Evolutionary conservation across 2,113 vertebrate species (phyloP).

Genomic region (Alethe castanea): DNA sequence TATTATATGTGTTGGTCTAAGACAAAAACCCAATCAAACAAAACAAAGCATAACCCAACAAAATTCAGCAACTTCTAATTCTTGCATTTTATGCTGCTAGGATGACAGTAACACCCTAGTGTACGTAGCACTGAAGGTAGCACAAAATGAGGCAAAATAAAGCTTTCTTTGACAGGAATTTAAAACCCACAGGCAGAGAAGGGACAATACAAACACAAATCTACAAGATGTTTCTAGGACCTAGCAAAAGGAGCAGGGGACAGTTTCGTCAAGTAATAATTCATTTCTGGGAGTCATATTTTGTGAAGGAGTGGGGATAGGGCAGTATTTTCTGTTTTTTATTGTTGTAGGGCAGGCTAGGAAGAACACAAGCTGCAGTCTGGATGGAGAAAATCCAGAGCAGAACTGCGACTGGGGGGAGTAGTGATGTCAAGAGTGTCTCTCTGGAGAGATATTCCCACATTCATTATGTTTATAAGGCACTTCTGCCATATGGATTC

Average conservation of each 20-base stretch:
- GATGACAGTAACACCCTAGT: not conserved
- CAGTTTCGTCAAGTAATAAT: not conserved
- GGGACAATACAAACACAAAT: not conserved
- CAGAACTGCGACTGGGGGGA: not conserved
- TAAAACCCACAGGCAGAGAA: not conserved
- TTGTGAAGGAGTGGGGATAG: not conserved
- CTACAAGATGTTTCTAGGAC: not conserved
- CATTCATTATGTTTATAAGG: not conserved
- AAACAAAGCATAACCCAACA: not conserved
- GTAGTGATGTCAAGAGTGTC: not conserved
- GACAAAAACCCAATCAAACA: not conserved
- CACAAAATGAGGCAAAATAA: not conserved
- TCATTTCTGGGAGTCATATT: not conserved
- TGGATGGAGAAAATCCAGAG: not conserved
- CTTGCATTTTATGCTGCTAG: not conserved
- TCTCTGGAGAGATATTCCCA: not conserved
- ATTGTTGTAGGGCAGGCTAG: not conserved
- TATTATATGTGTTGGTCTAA: fast-evolving
- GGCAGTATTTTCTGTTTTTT: not conserved
- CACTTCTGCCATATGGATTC: not conserved
- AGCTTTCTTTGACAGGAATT: not conserved
- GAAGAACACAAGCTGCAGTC: not conserved
- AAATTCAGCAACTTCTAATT: fast-evolving
- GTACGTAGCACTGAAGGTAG: not conserved
- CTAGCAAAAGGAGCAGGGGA: not conserved